These are phyloP conservation scores for Heliothis subflexa DNA, from an alignment of 1,140 invertebrate species.

Conservation along the genomic window DNA sequence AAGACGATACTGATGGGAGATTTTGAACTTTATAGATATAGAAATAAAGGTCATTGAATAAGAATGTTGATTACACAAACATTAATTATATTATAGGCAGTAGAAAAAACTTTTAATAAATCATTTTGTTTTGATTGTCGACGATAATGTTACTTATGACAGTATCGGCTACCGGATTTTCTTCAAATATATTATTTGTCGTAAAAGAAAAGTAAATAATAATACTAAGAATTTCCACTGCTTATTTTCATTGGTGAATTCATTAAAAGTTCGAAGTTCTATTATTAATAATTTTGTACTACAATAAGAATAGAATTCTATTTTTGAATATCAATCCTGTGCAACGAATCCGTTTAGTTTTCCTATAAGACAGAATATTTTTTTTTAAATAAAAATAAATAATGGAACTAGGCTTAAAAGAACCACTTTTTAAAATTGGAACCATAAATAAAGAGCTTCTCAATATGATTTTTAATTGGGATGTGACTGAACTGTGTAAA, in stretches of 20 bases:
- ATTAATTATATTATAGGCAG: constrained; percentile 41
- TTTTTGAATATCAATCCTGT: too few species aligned
- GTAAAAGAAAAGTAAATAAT: background rate
- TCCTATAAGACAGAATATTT: too few species aligned
- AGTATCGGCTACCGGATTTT: constrained; percentile 46
- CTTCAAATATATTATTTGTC: background rate
- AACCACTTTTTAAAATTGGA: background rate
- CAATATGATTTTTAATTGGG: background rate
- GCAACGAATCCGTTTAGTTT: too few species aligned
- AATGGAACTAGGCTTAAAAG: too few species aligned
- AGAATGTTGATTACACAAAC: constrained; percentile 1
- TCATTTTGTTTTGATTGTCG: constrained; percentile 52
- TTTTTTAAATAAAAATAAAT: too few species aligned
- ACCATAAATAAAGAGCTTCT: background rate
- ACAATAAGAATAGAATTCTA: too few species aligned
- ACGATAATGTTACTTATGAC: constrained; percentile 49
- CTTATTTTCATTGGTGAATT: background rate
- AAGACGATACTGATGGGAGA: constrained; percentile 1
- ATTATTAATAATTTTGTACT: too few species aligned
- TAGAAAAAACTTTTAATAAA: constrained; percentile 39
- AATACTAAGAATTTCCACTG: background rate
- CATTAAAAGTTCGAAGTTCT: too few species aligned
- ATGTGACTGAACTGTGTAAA: background rate
- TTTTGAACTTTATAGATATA: constrained; percentile 2
- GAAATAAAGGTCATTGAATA: constrained; percentile 17